A percentile compares a stretch with the other conserved stretches of the same genome.
phyloP scores from a whole-genome alignment of 2,797 vertebrate species.

The Taenioides sp. region DNA sequence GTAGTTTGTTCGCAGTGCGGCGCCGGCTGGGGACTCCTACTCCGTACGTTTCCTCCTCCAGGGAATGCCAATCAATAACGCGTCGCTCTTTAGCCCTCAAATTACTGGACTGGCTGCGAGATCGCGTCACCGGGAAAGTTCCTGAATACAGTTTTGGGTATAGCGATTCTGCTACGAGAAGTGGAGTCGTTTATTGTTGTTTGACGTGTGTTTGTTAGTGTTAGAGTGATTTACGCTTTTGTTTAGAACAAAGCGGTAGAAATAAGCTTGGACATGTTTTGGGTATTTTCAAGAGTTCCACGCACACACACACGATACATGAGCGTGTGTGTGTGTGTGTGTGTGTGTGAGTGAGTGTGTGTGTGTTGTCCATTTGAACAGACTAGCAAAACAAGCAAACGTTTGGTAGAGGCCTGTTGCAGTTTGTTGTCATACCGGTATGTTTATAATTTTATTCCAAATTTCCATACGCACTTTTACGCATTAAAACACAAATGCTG shows the following conservation, averaged over 20 bases:
- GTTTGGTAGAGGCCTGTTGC: constrained; percentile 26
- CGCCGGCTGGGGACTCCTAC: constrained; percentile 48
- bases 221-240: constrained; percentile 41
- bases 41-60: constrained; percentile 67
- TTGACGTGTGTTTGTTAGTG: constrained; percentile 53
- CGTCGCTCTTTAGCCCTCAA: constrained; percentile 57
- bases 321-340: not conserved
- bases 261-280: constrained; percentile 36
- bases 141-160: constrained; percentile 58
- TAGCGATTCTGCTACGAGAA: constrained; percentile 40
- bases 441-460: constrained; percentile 13
- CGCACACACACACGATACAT: too few relatives aligned
- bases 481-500: not conserved
- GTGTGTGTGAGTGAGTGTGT: not conserved
- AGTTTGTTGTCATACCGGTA: constrained; percentile 9
- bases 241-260: constrained; percentile 14
- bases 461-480: not conserved
- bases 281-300: constrained; percentile 6
- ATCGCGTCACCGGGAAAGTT: constrained; percentile 68
- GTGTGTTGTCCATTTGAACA: constrained; percentile 15
- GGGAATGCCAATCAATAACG: constrained; percentile 81
- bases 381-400: constrained; percentile 1
- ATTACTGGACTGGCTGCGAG: constrained; percentile 65
- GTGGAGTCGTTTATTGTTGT: constrained; percentile 52
- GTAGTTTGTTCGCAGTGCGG: constrained; percentile 42